Conservation (phyloP, 2,113 vertebrate genomes). For the Gasterosteus nipponicus region DNA sequence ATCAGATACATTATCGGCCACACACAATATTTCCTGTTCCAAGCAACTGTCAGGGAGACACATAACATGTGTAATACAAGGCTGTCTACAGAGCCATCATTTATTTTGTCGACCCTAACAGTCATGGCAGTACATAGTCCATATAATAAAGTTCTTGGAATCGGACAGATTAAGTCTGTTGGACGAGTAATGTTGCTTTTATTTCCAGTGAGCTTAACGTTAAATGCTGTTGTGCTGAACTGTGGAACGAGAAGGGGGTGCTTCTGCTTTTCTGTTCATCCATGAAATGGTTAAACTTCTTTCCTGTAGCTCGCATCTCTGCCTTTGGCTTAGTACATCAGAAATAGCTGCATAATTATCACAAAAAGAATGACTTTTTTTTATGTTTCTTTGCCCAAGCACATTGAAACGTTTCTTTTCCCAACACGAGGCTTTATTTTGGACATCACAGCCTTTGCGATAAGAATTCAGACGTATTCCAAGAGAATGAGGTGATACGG, state of each 20-base stretch:
- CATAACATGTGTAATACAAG: slow-evolving; percentile 4
- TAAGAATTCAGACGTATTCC: slow-evolving; percentile 22
- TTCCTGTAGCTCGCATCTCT: neutral
- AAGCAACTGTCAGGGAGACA: slow-evolving; percentile 31
- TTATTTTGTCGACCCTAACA: slow-evolving; percentile 1
- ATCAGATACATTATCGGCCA: slow-evolving; percentile 51
- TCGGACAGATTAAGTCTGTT: neutral
- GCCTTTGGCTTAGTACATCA: neutral
- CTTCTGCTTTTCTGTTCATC: slow-evolving; percentile 39
- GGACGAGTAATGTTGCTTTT: slow-evolving; percentile 15
- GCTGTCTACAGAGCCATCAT: neutral
- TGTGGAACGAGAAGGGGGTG: slow-evolving; percentile 31
- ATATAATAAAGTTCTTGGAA: neutral
- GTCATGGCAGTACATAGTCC: neutral
- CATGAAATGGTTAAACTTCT: slow-evolving; percentile 7
- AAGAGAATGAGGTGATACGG: slow-evolving; percentile 38
- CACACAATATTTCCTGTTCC: slow-evolving; percentile 52
- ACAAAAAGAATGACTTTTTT: neutral
- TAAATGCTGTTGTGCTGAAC: slow-evolving; percentile 7
- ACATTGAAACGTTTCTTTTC: slow-evolving; percentile 6
- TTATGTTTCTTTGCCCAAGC: neutral
- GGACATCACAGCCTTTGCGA: slow-evolving; percentile 34
- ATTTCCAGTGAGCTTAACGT: slow-evolving; percentile 17
- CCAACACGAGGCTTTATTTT: slow-evolving; percentile 58
- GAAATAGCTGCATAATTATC: neutral